Conservation (phyloP, 2,797 vertebrate genomes). For the Poecilia wingei region DNA sequence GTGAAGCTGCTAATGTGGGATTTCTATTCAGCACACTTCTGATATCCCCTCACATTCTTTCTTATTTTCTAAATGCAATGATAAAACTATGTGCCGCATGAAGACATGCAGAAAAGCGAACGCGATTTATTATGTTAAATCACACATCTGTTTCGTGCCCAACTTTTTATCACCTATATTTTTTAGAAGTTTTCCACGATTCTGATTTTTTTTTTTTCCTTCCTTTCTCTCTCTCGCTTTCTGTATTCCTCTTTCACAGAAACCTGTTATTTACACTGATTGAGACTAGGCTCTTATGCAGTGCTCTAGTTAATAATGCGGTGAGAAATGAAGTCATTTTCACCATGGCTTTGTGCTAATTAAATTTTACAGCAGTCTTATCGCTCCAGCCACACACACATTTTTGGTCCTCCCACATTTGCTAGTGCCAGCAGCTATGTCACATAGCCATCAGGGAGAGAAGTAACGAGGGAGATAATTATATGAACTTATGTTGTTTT, state of each 20-base stretch:
- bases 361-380: slow-evolving; percentile 87
- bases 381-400: slow-evolving; percentile 82
- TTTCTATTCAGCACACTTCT: slow-evolving; percentile 63
- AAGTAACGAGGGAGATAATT: slow-evolving; percentile 55
- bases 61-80: slow-evolving; percentile 1
- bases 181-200: neutral
- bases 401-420: slow-evolving; percentile 78
- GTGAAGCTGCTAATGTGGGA: slow-evolving; percentile 73
- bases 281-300: slow-evolving; percentile 50
- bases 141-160: slow-evolving; percentile 3
- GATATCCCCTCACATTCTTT: slow-evolving; percentile 31
- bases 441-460: slow-evolving; percentile 68
- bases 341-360: slow-evolving; percentile 83
- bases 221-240: neutral
- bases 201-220: neutral
- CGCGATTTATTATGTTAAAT: neutral
- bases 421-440: slow-evolving; percentile 71
- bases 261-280: slow-evolving; percentile 69
- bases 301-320: slow-evolving; percentile 71
- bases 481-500: slow-evolving; percentile 67
- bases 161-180: neutral
- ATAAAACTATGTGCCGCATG: slow-evolving; percentile 7
- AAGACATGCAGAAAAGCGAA: neutral
- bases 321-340: slow-evolving; percentile 80
- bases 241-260: slow-evolving; percentile 7